Conservation (phyloP, 2,888 invertebrate species). For the Cheilosia soror region DNA sequence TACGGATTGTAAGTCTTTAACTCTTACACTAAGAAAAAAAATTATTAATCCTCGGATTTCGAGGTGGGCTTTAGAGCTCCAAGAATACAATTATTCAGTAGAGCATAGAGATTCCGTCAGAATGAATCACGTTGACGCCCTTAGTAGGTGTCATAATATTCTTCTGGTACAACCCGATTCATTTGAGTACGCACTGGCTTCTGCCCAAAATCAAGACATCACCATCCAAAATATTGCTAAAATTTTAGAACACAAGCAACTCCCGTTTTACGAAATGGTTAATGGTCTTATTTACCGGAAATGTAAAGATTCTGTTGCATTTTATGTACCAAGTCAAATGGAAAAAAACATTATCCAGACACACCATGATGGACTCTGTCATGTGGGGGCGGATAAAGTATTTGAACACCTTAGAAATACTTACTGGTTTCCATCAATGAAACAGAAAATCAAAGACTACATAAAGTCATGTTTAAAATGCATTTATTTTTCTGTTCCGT, state of each 20-base stretch:
- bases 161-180: constrained; percentile 27
- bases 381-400: constrained; percentile 65
- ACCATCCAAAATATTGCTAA: constrained; percentile 66
- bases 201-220: constrained; percentile 60
- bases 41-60: too few relatives aligned
- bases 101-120: constrained; percentile 60
- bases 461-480: too few relatives aligned
- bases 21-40: too few relatives aligned
- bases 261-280: constrained; percentile 34
- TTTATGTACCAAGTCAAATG: constrained; percentile 37
- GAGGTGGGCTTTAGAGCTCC: constrained; percentile 61
- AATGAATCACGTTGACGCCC: constrained; percentile 77
- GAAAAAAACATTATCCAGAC: constrained; percentile 70
- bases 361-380: constrained; percentile 76
- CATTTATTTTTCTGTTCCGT: background rate
- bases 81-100: constrained; percentile 78
- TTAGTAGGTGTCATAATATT: constrained; percentile 76
- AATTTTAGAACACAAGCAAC: constrained; percentile 64
- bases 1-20: too few relatives aligned
- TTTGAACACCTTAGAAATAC: constrained; percentile 75
- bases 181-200: constrained; percentile 45
- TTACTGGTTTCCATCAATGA: constrained; percentile 77
- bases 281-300: constrained; percentile 39
- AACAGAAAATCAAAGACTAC: constrained; percentile 46
- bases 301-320: constrained; percentile 29